Base-by-base conservation (phyloP, 2,888 invertebrate genomes). In the Eupithecia vulgata region DNA sequence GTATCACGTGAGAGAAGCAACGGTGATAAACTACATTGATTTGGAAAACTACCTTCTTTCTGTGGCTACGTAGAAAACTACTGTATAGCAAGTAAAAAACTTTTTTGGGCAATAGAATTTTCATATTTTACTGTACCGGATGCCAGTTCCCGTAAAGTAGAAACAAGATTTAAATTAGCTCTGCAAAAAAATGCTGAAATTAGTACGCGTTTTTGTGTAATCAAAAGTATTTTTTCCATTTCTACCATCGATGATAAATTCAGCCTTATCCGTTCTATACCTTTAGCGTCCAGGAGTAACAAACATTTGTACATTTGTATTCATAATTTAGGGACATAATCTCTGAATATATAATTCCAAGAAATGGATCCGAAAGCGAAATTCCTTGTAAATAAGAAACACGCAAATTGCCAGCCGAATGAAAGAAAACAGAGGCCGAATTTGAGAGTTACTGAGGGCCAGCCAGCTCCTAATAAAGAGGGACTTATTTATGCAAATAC, bases 401-500 rank as follows among this genome's bases (percentile, higher is more conserved):
- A 61, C 30, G 61, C 34, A 61, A 61, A 61, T 61, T 61, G 34
- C 61, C 34, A 1, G 7, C 34, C 61, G 34, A 34, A 34, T 34
- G 61, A 61, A 8, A 61, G 34, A 34, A 34, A 61, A 61, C 61
- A 61, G 61, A 61, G 34, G 62, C 64, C 48, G 66, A 71, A 71
- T 69, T 71, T 4, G 48, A 67, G 59, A 67, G 42, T 67, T 69
- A 67, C 62, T 21, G 67, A 64, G 70, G 73, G 71, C 66, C 48
- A 48, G 42, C 59, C 37, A 25, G 68, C 62, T 68, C 48, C 68
- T 73, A 73, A 77, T 78, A 79, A 79, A 75, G 70, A 67, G 68
- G 12, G 68, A 17, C 59, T 78, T 83, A 83, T 82, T 80, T 84
- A 84, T 84, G 83, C 74, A 83, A 83, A 84, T 84, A 76, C 75